phyloP scores from a whole-genome alignment of 1,140 invertebrate species.

The Pogonus chalceus region DNA sequence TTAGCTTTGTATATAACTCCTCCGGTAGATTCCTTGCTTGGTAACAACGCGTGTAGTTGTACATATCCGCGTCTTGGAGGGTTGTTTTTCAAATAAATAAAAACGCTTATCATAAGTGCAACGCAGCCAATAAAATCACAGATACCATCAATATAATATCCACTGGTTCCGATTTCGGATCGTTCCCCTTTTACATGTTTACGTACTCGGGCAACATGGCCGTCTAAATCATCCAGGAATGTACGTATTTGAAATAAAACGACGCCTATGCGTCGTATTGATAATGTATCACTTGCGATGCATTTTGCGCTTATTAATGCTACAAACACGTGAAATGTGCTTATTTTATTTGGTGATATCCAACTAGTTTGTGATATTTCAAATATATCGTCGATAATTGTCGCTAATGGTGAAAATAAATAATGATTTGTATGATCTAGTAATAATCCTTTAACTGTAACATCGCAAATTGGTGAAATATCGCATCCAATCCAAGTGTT shows the following conservation, averaged over 20 bases:
- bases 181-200: constrained; percentile 58
- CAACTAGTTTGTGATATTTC: constrained; percentile 49
- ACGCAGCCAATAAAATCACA: constrained; percentile 63
- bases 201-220: constrained; percentile 60
- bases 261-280: constrained; percentile 54
- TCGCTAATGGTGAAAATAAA: constrained; percentile 59
- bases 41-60: constrained; percentile 41
- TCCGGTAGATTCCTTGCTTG: constrained; percentile 39
- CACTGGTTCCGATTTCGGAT: constrained; percentile 57
- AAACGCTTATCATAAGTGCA: constrained; percentile 53
- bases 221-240: constrained; percentile 70
- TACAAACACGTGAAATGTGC: constrained; percentile 59
- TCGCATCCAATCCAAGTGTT: constrained; percentile 52
- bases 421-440: constrained; percentile 69
- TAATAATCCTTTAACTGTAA: constrained; percentile 64
- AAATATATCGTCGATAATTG: constrained; percentile 50
- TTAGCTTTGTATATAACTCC: constrained; percentile 53
- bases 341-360: constrained; percentile 69
- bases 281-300: constrained; percentile 54
- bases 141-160: constrained; percentile 63
- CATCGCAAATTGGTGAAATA: constrained; percentile 59
- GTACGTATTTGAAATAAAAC: constrained; percentile 64
- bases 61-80: constrained; percentile 55
- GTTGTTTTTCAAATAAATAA: constrained; percentile 55
- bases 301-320: constrained; percentile 58